Base-by-base conservation (phyloP, 2,888 invertebrate genomes). In the Campoletis raptor region DNA sequence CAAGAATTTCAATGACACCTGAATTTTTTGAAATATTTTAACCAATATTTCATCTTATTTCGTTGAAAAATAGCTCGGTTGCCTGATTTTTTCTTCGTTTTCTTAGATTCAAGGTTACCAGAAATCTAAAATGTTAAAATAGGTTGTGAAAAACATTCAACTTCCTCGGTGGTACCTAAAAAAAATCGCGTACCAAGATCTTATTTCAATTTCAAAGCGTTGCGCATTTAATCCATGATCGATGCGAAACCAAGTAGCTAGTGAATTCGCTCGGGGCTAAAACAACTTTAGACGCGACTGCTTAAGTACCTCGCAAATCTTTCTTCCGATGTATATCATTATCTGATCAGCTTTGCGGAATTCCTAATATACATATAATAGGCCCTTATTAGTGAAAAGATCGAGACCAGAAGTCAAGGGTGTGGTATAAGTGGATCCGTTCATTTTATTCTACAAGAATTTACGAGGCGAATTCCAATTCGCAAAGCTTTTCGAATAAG, bases 231-330 rank as follows among this genome's bases (percentile, higher is more conserved):
- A 77, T 83, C 21, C 24, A 77, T 72, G 83, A 83, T 77, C 69
- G 64, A 83, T 83, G 77, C 77, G 64, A 83, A 83, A 77, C 70
- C 77, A 83, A 83, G 83, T 83, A 77, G 83, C 83, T 48, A 77
- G 64, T 37, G 37, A 77, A 66, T 54, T 30, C 42, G 36, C 21
- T 21, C 45, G 37, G 15, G 54, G 12, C 67, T 42, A 36, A 61
- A 42, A 57, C 66, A 81, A 42, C 21, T 74, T 67, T 21, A 21
- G 24, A 70, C n/a, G 61, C 57, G 18, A 21, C 48, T 40, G 70
- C 45, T 48, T 61, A 82, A 82, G 69, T 37, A 48, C 77, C 77
- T 45, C 12, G 57, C 74, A 61, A 80, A 80, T 76, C 69, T 69
- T 37, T 70, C 61, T 82, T 18, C 37, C 82, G 70, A 70, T 57